phyloP scores from a whole-genome alignment of 2,797 vertebrate genomes.

The Acanthis flammea region DNA sequence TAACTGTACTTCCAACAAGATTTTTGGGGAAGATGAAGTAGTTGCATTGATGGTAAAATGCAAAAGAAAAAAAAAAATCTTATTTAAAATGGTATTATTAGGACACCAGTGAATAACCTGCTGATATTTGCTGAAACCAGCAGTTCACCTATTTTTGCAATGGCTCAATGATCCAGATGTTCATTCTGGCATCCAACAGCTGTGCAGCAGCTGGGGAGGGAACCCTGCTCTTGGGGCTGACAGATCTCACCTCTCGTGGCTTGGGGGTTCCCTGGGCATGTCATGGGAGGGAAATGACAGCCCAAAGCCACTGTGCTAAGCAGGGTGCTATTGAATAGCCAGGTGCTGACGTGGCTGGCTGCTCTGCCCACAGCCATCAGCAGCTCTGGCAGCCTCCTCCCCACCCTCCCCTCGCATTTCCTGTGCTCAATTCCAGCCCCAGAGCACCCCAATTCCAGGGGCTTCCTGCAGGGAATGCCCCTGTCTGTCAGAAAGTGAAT shows the following conservation, averaged over 20 bases:
- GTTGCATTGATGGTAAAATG: neutral
- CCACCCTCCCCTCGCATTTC: neutral
- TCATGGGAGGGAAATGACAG: accelerated
- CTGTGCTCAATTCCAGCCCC: neutral
- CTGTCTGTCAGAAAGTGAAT: neutral
- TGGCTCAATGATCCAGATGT: neutral
- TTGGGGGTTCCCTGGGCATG: neutral
- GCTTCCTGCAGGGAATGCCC: neutral
- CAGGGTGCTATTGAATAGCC: neutral
- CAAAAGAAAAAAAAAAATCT: neutral
- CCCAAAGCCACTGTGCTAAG: neutral
- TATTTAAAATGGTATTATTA: neutral
- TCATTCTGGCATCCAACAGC: neutral
- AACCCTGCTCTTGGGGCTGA: neutral
- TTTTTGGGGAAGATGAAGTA: neutral
- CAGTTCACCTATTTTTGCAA: neutral
- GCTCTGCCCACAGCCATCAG: neutral
- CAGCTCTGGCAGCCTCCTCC: constrained; percentile 11
- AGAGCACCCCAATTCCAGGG: neutral
- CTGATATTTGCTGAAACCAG: neutral
- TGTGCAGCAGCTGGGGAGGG: neutral
- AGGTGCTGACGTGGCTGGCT: neutral
- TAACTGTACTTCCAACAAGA: neutral
- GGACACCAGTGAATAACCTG: neutral
- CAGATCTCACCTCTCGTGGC: neutral